Evolutionary conservation across 1,140 invertebrate species (phyloP).

Genomic region (Drosophila tani): DNA sequence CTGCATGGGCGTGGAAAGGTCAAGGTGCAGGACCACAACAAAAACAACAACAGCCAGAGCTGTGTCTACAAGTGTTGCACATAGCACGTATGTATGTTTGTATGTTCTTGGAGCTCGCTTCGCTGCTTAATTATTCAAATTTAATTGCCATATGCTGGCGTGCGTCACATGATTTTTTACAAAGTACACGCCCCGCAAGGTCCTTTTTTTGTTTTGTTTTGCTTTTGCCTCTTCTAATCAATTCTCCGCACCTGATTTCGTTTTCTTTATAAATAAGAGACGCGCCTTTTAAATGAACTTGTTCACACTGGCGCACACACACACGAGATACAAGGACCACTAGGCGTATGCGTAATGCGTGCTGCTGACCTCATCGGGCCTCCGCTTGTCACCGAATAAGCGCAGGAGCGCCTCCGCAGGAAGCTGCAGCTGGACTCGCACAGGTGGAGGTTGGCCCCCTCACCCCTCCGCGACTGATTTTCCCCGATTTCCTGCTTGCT

Average conservation of each 20-base stretch:
- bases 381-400: conserved; percentile 63
- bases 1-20: conserved; percentile 63
- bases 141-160: conserved; percentile 57
- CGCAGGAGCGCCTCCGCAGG: conserved; percentile 14
- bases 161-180: conserved; percentile 39
- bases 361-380: conserved; percentile 65
- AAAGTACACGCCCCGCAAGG: conserved; percentile 12
- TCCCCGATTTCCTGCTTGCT: neutral
- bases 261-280: conserved; percentile 22
- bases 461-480: neutral
- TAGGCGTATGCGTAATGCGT: conserved; percentile 26
- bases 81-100: neutral
- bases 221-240: conserved; percentile 50
- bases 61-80: conserved; percentile 34
- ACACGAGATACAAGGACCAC: conserved; percentile 2
- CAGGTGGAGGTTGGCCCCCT: conserved; percentile 25
- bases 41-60: conserved; percentile 21
- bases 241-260: conserved; percentile 61
- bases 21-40: conserved; percentile 57
- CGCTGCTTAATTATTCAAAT: conserved; percentile 49
- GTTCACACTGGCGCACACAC: conserved; percentile 18
- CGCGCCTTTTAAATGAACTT: conserved; percentile 58
- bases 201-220: neutral
- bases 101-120: conserved; percentile 1
- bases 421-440: conserved; percentile 47